phyloP scores from a whole-genome alignment of 2,888 invertebrate genomes.

The Amphipyra tragopoginis region DNA sequence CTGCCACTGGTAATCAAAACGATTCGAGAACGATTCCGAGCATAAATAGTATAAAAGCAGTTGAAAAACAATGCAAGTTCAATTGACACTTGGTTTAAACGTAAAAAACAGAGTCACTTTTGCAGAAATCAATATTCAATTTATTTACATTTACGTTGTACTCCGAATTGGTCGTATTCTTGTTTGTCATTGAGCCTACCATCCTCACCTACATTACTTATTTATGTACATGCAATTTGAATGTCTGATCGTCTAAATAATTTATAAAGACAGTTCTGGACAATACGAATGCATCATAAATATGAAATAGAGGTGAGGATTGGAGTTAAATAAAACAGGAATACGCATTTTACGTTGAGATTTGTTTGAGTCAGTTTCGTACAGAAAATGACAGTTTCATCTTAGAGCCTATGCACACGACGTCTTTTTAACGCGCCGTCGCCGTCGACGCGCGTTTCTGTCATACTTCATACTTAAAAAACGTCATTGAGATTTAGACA shows the following conservation, averaged over 20 bases:
- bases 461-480: too few relatives aligned
- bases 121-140: neutral
- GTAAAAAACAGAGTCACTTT: too few relatives aligned
- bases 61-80: too few relatives aligned
- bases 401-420: too few relatives aligned
- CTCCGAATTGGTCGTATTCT: slow-evolving; percentile 20
- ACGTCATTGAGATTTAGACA: too few relatives aligned
- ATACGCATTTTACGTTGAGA: slow-evolving; percentile 2
- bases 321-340: slow-evolving; percentile 10
- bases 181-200: slow-evolving; percentile 33
- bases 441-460: too few relatives aligned
- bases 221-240: slow-evolving; percentile 53
- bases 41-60: too few relatives aligned
- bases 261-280: slow-evolving; percentile 23
- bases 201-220: slow-evolving; percentile 36
- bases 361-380: slow-evolving; percentile 9
- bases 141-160: neutral
- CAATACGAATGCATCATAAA: slow-evolving; percentile 38
- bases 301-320: slow-evolving; percentile 21
- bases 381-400: too few relatives aligned
- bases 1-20: too few relatives aligned
- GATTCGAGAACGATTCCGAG: too few relatives aligned
- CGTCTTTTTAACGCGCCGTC: too few relatives aligned
- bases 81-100: too few relatives aligned
- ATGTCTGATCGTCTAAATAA: slow-evolving; percentile 51